A percentile compares a stretch with the other conserved stretches of the same genome.
These are phyloP conservation scores for Macroglossus sobrinus DNA, from an alignment of 2,113 vertebrate species.

Conservation along the genomic window DNA sequence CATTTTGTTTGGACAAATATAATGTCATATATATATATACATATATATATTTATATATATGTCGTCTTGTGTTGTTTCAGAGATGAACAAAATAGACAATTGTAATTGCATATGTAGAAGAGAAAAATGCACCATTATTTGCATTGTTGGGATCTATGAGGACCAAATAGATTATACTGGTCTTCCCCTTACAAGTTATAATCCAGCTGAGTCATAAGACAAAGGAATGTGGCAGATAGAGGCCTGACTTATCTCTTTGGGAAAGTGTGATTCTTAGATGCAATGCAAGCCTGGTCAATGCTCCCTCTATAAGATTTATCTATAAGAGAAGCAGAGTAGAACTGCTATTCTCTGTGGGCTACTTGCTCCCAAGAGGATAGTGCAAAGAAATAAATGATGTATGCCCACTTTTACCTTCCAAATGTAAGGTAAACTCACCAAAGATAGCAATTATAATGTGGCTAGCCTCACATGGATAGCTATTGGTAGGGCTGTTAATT, in stretches of 20 bases:
- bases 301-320: background rate
- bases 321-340: background rate
- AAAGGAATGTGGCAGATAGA: background rate
- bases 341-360: background rate
- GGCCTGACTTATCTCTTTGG: background rate
- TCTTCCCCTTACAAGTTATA: background rate
- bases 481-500: background rate
- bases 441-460: background rate
- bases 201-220: background rate
- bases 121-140: background rate
- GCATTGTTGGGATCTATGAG: background rate
- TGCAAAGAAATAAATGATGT: background rate
- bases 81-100: background rate
- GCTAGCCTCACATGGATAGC: background rate
- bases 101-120: background rate
- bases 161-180: background rate
- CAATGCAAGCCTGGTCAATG: background rate
- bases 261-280: background rate
- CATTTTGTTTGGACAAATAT: background rate
- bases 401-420: background rate
- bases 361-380: background rate
- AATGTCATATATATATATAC: too few species aligned
- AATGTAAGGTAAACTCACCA: background rate
- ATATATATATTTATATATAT: too few species aligned
- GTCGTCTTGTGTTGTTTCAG: background rate